Evolutionary conservation across 2,888 invertebrate genomes (phyloP).

Genomic region (Nudaria mundana): DNA sequence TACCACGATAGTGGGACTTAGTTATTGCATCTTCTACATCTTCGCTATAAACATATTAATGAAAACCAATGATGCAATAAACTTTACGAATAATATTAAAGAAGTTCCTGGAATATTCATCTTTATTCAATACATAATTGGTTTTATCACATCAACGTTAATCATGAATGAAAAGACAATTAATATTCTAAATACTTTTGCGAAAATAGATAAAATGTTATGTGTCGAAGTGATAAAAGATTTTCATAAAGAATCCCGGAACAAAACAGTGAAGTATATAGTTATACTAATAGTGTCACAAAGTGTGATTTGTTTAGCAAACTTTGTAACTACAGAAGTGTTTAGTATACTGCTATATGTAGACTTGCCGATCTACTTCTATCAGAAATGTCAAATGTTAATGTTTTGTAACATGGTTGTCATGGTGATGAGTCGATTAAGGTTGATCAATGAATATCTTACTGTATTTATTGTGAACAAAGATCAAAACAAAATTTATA

Average conservation of each 20-base stretch:
- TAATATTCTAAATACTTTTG: slow-evolving; percentile 34
- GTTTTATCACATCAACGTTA: slow-evolving; percentile 35
- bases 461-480: slow-evolving; percentile 40
- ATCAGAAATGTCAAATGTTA: slow-evolving; percentile 48
- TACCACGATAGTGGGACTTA: slow-evolving; percentile 21
- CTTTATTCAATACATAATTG: slow-evolving; percentile 37
- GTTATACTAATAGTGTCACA: slow-evolving; percentile 26
- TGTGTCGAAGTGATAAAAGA: slow-evolving; percentile 29
- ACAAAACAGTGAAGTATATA: slow-evolving; percentile 23
- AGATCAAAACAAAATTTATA: slow-evolving; percentile 34
- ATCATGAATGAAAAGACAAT: slow-evolving; percentile 35
- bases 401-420: slow-evolving; percentile 44
- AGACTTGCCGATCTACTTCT: slow-evolving; percentile 32
- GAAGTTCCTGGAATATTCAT: slow-evolving; percentile 38
- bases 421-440: slow-evolving; percentile 42
- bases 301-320: slow-evolving; percentile 20
- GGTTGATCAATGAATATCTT: slow-evolving; percentile 45
- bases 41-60: slow-evolving; percentile 19
- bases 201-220: slow-evolving; percentile 38
- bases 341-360: slow-evolving; percentile 20
- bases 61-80: slow-evolving; percentile 13
- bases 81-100: slow-evolving; percentile 30
- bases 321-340: slow-evolving; percentile 24
- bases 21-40: slow-evolving; percentile 23
- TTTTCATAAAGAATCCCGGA: slow-evolving; percentile 36